phyloP scores from a whole-genome alignment of 2,113 vertebrate genomes.

The Triplophysa tibetana region DNA sequence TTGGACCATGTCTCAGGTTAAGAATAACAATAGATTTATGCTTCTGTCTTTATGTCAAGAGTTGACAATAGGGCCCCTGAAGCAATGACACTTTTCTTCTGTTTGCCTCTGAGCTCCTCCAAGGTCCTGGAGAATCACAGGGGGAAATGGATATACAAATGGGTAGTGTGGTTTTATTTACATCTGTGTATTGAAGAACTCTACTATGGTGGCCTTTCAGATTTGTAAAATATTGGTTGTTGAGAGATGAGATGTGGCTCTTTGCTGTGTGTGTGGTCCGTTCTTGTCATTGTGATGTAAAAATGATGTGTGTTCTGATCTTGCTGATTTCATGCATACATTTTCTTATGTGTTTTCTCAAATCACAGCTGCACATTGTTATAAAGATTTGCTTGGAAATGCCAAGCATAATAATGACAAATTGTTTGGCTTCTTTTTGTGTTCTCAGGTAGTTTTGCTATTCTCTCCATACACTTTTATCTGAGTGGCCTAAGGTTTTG shows the following conservation, averaged over 20 bases:
- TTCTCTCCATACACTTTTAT: not conserved
- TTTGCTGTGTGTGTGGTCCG: slow-evolving; percentile 33
- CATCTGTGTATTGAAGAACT: slow-evolving; percentile 3
- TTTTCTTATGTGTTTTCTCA: not conserved
- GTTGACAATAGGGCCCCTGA: not conserved
- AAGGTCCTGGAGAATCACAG: not conserved
- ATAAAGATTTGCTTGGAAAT: slow-evolving; percentile 3
- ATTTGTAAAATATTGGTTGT: slow-evolving; percentile 9
- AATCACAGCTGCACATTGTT: not conserved
- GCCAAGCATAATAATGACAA: not conserved
- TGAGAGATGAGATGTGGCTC: slow-evolving; percentile 11
- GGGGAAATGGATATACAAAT: slow-evolving; percentile 3
- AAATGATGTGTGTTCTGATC: not conserved
- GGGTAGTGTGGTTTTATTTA: slow-evolving; percentile 13
- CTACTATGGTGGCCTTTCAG: not conserved
- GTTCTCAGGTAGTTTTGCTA: slow-evolving; percentile 14
- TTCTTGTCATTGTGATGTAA: slow-evolving; percentile 12
- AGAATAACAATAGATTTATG: not conserved
- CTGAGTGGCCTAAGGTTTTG: not conserved
- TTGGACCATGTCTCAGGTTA: too few species aligned
- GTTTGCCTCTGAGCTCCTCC: not conserved
- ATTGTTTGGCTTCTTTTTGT: not conserved
- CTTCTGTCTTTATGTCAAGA: slow-evolving; percentile 8
- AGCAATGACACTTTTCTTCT: not conserved
- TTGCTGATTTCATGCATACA: slow-evolving; percentile 13